Base-by-base conservation (phyloP, 2,113 vertebrate genomes). In the Indicator maculatus region DNA sequence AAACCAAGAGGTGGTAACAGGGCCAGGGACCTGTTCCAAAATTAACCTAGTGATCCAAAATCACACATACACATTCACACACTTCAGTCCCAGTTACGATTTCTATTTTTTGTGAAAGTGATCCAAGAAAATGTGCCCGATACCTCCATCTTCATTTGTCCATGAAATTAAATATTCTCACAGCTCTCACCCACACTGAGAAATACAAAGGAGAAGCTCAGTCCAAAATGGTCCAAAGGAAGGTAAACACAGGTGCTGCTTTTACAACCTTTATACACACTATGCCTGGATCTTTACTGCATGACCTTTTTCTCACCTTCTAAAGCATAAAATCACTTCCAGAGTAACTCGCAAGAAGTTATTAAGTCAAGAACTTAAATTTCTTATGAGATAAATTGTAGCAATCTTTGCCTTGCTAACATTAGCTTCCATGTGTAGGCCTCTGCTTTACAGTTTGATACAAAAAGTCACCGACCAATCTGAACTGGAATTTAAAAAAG, bases 51-150 rank as follows among this genome's bases (percentile, higher is more conserved):
- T 70, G 52, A 81, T 53, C 77, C 33, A 75, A 90, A 10, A 16
- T 82, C 60, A 26, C 44, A 53, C 31, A 33, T 9, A 8, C 36
- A 36, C 11, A n/a, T 9, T 15, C 47, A 60, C 16, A 53, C 31
- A 38, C 17, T 21, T 2, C 16, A 84, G 5, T 27, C 15, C 30
- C 11, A 41, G 30, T 0, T 45, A 28, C 2, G 4, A 15, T n/a
- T 27, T 6, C 21, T 16, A 7, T 21, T 18, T n/a, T 38, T 56
- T n/a, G 12, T 36, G 24, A 50, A 55, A 15, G 12, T 66, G 77
- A 70, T 14, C 14, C 19, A 30, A 72, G 18, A 59, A 67, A 67
- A n/a, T 0, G 1, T 6, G 4, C 6, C 3, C 3, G 5, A 3
- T 15, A 33, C 15, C 24, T 45, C 27, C 24, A 66, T 5, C 19